phyloP scores from a whole-genome alignment of 2,888 invertebrate genomes.

The Camptogramma bilineatum region DNA sequence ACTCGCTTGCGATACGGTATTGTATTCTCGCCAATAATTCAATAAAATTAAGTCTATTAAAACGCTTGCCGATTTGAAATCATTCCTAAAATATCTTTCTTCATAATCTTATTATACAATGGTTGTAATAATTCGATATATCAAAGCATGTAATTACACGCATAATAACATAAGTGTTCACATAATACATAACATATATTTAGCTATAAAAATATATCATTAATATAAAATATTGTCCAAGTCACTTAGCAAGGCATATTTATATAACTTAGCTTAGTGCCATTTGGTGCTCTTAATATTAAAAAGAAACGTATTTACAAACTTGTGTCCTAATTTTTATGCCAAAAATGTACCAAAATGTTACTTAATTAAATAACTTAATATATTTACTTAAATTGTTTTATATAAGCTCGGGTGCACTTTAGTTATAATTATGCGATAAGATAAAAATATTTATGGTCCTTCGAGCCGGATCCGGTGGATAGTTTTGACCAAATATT shows the following conservation, averaged over 20 bases:
- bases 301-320: not conserved
- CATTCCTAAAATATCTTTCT: conserved; percentile 11
- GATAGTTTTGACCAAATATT: not conserved
- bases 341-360: conserved; percentile 17
- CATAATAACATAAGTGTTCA: conserved; percentile 20
- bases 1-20: too few relatives aligned
- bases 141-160: conserved; percentile 1
- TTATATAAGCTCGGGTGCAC: not conserved
- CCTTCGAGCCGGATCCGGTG: conserved; percentile 7
- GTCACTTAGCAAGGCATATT: conserved; percentile 8
- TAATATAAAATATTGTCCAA: not conserved
- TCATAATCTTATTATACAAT: conserved; percentile 17
- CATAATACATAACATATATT: too few relatives aligned
- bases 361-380: conserved; percentile 1
- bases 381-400: not conserved
- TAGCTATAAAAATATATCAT: not conserved
- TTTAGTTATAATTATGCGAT: not conserved
- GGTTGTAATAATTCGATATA: conserved; percentile 12
- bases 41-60: not conserved
- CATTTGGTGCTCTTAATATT: conserved; percentile 11
- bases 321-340: conserved; percentile 10
- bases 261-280: not conserved
- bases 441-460: not conserved
- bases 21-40: not conserved
- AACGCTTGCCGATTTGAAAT: not conserved